Base-by-base conservation (phyloP, 2,797 vertebrate genomes). In the Pempheris klunzingeri region DNA sequence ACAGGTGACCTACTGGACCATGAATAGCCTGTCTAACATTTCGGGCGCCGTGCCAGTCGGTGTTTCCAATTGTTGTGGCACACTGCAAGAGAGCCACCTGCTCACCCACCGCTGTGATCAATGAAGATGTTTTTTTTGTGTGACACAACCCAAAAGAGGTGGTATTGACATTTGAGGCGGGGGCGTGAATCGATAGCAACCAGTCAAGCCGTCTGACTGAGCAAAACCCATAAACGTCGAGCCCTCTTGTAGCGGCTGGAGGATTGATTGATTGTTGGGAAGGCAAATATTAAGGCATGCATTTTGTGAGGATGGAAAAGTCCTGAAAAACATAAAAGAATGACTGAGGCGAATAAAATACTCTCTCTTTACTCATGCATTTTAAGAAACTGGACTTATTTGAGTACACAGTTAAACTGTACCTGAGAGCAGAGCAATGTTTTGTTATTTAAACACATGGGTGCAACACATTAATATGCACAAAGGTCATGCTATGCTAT, bases 131-230 rank as follows among this genome's bases (percentile, higher is more conserved):
- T 59, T 74, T 39, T 71, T 24, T 57, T 44, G 2, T 41, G 87
- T 94, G 95, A 94, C 93, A 94, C 90, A 87, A 95, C 95, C 96
- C 92, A 96, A 97, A 96, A 84, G 93, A 96, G 94, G 77, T 69
- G 87, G 89, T 98, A 99, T 99, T 96, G 98, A 98, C 96, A 97
- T 97, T 97, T 97, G 93, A 92, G 89, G 93, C 96, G 91, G 91
- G 93, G 95, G 93, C 92, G 54, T 63, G 87, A 92, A 97, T 99
- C 97, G 91, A 98, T 98, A 94, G 63, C 77, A 88, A 90, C 90
- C 95, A 94, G 92, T 95, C 92, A 94, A 94, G 95, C 94, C 95
- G 93, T 95, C 95, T 95, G 95, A 96, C 94, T 95, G 93, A 96
- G 92, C 95, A 96, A 96, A 95, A 93, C 93, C 95, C 95, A 96